Base-by-base conservation (phyloP, 2,797 vertebrate genomes). In the Chromobotia macracanthus region DNA sequence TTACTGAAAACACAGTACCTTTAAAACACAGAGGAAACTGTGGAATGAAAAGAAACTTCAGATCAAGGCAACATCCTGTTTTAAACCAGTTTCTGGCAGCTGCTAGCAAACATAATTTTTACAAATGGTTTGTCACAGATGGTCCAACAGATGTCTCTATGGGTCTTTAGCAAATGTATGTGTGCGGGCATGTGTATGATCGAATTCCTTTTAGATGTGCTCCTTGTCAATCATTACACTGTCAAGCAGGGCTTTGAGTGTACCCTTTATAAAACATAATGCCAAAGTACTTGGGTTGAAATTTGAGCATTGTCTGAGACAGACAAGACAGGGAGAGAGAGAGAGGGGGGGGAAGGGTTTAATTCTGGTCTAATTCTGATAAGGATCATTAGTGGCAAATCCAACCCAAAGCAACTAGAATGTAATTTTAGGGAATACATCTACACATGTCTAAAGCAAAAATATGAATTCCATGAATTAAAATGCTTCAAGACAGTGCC, bases 351-450 rank as follows among this genome's bases (percentile, higher is more conserved):
- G n/a, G n/a, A n/a, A n/a, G n/a, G n/a, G n/a, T n/a, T n/a, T n/a
- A n/a, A n/a, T n/a, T n/a, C n/a, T n/a, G 53, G 53, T 68, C 41
- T 38, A 35, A 74, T 75, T 75, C 77, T 80, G 87, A 84, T 73
- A 84, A 81, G 75, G 72, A 69, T 81, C 78, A 84, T 85, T 87
- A 82, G 73, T 21, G 60, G 78, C 28, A 51, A 79, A 79, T 85
- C 71, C 82, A 83, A 83, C 71, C 64, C 79, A 81, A 65, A 86
- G 86, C 71, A 79, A 61, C 44, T 82, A 85, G 82, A 87, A 82
- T 89, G 87, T 89, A 89, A 86, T 76, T 89, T 88, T 89, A 88
- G 87, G 90, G 82, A 78, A 63, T 66, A 81, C 89, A 87, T 87
- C 84, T 83, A 82, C 84, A 86, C 81, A 87, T 80, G 85, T 86